Evolutionary conservation across 1,140 invertebrate genomes (phyloP), one percentile per base, ranked within the genome.

Genomic region (Macrocentrus cingulum): DNA sequence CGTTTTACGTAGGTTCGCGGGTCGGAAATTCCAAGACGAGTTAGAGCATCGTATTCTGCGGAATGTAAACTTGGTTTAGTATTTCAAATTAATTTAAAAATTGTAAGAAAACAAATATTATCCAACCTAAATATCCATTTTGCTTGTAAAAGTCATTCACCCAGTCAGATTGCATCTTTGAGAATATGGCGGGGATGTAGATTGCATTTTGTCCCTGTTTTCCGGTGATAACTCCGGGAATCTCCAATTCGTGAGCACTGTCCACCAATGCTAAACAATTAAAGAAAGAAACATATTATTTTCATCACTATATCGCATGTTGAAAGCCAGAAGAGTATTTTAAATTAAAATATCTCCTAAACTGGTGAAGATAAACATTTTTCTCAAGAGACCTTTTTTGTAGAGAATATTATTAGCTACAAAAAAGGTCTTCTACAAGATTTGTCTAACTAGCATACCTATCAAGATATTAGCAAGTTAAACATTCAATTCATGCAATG

Each of bases 81-180:
- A 16, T 15, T 16, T 34, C 34, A 1, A 6, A 19, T 44, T 13
- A 8, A 51, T 20, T 13, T 20, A 23, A 52, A 41, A 51, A 49
- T 49, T 45, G 15, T 20, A 8, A 60, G 11, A 34, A 18, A 49
- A 39, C 49, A 37, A 37, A 23, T 41, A 41, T 20, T 19, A 42
- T 67, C 67, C 63, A 71, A 88, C 87, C 88, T 54, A 98, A 79
- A 75, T 98, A 98, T 62, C 91, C 90, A 82, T 98, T 98, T 75
- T 97, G 94, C 72, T 88, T 92, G 69, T 90, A 97, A 79, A 97
- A 98, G 63, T 86, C 90, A 62, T 90, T 86, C 0, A 97, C 89
- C 92, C 94, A 98, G 67, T 97, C 90, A 70, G 82, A 87, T 76
- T 95, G 89, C 64, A 65, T 88, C 75, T 90, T 92, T 1, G 90